Base-by-base conservation (phyloP, 2,797 vertebrate genomes). In the Petrocephalus schoutedeni region DNA sequence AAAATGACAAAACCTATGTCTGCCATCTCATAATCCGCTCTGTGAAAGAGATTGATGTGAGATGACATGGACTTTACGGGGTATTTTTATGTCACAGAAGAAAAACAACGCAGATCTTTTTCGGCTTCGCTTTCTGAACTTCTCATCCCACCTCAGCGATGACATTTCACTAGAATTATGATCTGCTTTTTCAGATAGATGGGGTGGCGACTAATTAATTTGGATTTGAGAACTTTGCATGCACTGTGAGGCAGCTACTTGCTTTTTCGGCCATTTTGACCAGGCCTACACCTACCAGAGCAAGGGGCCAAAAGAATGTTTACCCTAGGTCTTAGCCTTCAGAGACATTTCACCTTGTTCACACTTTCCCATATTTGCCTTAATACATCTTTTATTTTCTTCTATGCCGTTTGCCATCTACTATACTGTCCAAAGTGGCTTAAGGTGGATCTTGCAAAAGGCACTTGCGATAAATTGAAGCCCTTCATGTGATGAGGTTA, bases 71-170 rank as follows among this genome's bases (percentile, higher is more conserved):
- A 51, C 28, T 49, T 71, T 12, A n/a, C 45, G 10, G 28, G 7
- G 74, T 82, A 71, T 89, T 67, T 87, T 51, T 32, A 21, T 67
- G 82, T 84, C 87, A 36, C 54, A 58, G 12, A 88, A 88, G 85
- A 88, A 86, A 85, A 67, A 83, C 57, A 53, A 54, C 28, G 5
- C n/a, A 4, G 67, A 54, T 49, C n/a, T 82, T 82, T 28, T 53
- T 53, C 21, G 87, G 82, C 58, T 88, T 85, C 45, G 28, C 28
- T 58, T 57, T 82, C 23, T 36, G 19, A 57, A 80, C 71, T 58
- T 57, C 16, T 54, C 58, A 23, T 45, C 36, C 14, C 59, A 54
- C 57, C 59, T 88, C 49, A 67, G 49, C 49, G 28, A 74, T 61
- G 57, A 64, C 74, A 85, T 58, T 41, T 88, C 61, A 61, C 85